Conservation (phyloP, 1,140 invertebrate species). For the Limonius californicus region DNA sequence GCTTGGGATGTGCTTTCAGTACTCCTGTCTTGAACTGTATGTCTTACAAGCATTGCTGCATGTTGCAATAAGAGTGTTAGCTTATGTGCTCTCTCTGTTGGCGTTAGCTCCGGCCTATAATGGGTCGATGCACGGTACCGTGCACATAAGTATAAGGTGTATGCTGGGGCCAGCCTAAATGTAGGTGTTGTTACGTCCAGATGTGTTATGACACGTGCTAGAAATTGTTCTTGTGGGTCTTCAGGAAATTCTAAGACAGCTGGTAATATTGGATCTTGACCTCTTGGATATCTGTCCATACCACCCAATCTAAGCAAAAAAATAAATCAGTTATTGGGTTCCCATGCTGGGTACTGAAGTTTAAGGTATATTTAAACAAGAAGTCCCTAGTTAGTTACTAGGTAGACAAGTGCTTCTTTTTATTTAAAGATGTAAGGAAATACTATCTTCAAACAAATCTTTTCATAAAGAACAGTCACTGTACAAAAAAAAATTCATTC, state of each 20-base stretch:
- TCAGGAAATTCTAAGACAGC: slow-evolving; percentile 93
- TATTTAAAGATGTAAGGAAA: no score
- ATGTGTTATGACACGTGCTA: slow-evolving; percentile 81
- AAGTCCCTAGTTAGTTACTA: no score
- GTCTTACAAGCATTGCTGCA: slow-evolving; percentile 59
- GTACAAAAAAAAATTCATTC: no score
- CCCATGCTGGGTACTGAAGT: no score
- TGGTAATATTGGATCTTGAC: slow-evolving; percentile 86
- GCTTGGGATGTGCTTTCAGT: slow-evolving; percentile 80
- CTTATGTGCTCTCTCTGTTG: slow-evolving; percentile 85
- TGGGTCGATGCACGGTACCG: slow-evolving; percentile 89
- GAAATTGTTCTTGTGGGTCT: slow-evolving; percentile 87
- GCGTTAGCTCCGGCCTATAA: slow-evolving; percentile 86
- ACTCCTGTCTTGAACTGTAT: slow-evolving; percentile 50
- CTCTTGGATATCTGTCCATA: slow-evolving; percentile 51
- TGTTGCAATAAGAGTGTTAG: slow-evolving; percentile 85
- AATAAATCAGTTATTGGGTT: no score
- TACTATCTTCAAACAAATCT: no score
- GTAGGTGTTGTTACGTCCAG: slow-evolving; percentile 80
- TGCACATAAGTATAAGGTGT: slow-evolving; percentile 90
- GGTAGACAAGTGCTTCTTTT: no score
- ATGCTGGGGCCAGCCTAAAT: slow-evolving; percentile 89
- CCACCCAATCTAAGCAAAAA: slow-evolving; percentile 36
- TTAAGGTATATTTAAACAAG: no score
- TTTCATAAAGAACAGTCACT: background rate